Evolutionary conservation across 30 jellyfish, hydroid and myxozoan genomes (phyloP), one percentile per base, ranked within the genome.

Genomic region (Nemopilema nomurai): DNA sequence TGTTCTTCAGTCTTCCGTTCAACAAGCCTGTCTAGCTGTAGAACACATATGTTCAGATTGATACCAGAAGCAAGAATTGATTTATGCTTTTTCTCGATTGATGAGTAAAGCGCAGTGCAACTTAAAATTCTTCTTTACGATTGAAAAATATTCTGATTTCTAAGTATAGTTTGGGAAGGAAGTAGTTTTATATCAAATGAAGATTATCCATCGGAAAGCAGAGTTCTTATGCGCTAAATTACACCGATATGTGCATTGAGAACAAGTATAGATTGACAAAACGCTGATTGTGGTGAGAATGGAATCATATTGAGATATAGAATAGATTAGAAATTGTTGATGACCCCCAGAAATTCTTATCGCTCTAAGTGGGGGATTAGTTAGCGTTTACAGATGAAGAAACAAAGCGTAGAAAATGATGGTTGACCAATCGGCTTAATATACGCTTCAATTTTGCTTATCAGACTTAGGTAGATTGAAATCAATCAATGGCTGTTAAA

Each of bases 401-500:
- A 84, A 66, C 76, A 84, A 84, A 84, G 87, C 67, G 62, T 16
- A 74, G 83, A 65, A 84, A 67, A 76, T 84, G 93, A 84, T 84
- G 93, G 85, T 27, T 24, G 69, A 41, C 72, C 67, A 75, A 73
- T 74, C 93, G 82, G 87, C 87, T 84, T 52, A 84, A 73, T 41
- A 84, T 84, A 73, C 83, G 79, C 93, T 84, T 84, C 87, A 50
- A 74, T 84, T 84, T 74, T 84, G 87, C 93, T 84, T 84, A 73
- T 74, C 84, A 68, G 79, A 62, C 80, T 74, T 69, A 78, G 70
- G 77, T 29, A 84, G 93, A 84, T 84, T 73, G 93, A 73, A 68
- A 84, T 84, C 84, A 84, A 84, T 84, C 93, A 52, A 74, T 74
- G 87, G 79, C 93, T 84, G 93, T 75, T 84, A 84, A 84, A 84